Percentiles rank a stretch among this genome's conserved stretches.
Evolutionary conservation across 2,113 vertebrate species (phyloP).

Genomic region (Larimichthys crocea): DNA sequence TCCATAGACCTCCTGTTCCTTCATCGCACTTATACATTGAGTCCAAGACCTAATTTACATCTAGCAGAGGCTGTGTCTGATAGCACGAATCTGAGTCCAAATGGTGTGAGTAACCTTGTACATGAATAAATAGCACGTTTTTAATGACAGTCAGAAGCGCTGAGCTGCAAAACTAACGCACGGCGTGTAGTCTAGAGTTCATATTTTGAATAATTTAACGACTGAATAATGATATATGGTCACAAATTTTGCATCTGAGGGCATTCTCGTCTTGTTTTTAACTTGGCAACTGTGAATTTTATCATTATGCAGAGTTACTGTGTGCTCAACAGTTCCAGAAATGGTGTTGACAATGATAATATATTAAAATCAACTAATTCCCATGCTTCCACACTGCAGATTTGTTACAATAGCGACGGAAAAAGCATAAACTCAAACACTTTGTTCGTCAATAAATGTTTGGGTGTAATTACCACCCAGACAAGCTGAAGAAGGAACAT

Average conservation of each 20-base stretch:
- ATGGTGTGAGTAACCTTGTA: constrained; percentile 34
- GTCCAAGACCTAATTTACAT: constrained; percentile 45
- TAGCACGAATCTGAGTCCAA: neutral
- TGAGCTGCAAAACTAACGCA: neutral
- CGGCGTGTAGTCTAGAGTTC: neutral
- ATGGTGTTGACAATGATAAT: neutral
- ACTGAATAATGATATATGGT: neutral
- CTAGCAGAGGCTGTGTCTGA: constrained; percentile 22
- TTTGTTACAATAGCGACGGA: neutral
- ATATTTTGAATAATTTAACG: neutral
- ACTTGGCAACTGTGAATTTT: neutral
- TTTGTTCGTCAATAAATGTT: constrained; percentile 1
- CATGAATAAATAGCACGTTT: constrained; percentile 19
- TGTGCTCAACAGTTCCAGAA: neutral
- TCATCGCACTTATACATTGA: neutral
- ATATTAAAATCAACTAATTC: neutral
- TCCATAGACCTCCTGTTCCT: constrained; percentile 41
- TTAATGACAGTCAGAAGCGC: constrained; percentile 13
- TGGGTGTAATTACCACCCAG: neutral
- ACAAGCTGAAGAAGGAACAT: neutral
- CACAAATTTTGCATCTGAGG: neutral
- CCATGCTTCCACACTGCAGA: neutral
- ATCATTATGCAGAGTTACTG: neutral
- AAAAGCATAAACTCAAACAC: neutral
- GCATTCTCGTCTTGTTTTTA: neutral